These are phyloP conservation scores for Phylloscopus collybita DNA, from an alignment of 2,797 vertebrate genomes.

Conservation along the genomic window DNA sequence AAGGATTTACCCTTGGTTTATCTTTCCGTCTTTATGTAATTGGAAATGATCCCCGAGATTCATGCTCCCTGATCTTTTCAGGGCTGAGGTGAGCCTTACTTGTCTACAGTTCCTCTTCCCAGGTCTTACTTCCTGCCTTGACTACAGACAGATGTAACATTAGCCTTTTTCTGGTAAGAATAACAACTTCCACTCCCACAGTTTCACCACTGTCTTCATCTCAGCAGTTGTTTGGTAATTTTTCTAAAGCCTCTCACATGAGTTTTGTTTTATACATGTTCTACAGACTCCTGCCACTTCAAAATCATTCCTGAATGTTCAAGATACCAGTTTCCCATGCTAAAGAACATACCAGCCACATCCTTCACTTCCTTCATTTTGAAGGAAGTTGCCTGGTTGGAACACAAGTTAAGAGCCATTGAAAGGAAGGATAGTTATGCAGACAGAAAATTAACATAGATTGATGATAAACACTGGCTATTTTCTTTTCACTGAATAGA, in stretches of 20 bases:
- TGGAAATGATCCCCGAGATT: background rate
- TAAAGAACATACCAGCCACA: background rate
- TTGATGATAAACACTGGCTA: background rate
- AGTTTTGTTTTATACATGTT: background rate
- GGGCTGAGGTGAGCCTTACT: background rate
- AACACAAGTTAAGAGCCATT: background rate
- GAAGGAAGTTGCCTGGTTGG: background rate
- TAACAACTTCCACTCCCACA: background rate
- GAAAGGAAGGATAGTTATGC: background rate
- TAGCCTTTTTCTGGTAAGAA: background rate
- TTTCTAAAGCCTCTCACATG: background rate
- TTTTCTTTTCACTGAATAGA: background rate
- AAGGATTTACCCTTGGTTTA: background rate
- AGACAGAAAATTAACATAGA: background rate
- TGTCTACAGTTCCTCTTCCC: background rate
- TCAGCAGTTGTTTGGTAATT: background rate
- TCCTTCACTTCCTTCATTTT: background rate
- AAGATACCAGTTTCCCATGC: background rate
- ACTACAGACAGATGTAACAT: background rate
- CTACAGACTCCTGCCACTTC: background rate
- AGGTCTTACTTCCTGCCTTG: background rate
- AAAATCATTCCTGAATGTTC: background rate
- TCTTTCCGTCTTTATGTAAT: fast-evolving
- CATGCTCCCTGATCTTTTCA: background rate
- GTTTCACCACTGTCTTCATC: background rate